Conservation (phyloP, 37 sponge, comb jelly and placozoan species). For the Mnemiopsis leidyi region DNA sequence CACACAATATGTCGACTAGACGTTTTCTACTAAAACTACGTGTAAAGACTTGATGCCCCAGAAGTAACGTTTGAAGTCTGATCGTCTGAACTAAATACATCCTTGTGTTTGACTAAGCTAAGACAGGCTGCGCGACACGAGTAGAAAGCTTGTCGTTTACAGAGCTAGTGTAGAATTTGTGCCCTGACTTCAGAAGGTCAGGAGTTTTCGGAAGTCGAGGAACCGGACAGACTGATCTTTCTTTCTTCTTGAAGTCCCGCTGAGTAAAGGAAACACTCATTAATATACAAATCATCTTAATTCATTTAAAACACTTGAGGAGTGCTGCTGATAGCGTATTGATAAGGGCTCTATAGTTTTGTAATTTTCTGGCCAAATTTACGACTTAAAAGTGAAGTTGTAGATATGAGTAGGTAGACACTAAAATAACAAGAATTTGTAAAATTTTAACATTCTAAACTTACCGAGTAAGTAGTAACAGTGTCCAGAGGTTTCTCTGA, state of each 20-base stretch:
- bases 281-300: no score
- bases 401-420: neutral
- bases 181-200: neutral
- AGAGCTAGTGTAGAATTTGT: conserved; percentile 14
- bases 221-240: neutral
- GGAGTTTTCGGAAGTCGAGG: conserved; percentile 3
- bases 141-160: neutral
- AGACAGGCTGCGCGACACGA: neutral
- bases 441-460: neutral
- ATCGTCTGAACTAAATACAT: neutral
- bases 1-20: no score
- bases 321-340: no score
- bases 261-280: neutral
- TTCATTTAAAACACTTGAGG: no score
- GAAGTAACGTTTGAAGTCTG: no score
- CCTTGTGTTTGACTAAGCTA: conserved; percentile 31
- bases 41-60: no score
- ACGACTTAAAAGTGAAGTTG: neutral
- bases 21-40: no score
- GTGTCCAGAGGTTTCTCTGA: neutral
- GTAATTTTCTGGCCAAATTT: neutral
- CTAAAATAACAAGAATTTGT: no score
- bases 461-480: conserved; percentile 22
- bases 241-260: conserved; percentile 56
- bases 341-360: no score